Evolutionary conservation across 2,888 invertebrate genomes (phyloP).

Genomic region (Meliscaeva auricollis): DNA sequence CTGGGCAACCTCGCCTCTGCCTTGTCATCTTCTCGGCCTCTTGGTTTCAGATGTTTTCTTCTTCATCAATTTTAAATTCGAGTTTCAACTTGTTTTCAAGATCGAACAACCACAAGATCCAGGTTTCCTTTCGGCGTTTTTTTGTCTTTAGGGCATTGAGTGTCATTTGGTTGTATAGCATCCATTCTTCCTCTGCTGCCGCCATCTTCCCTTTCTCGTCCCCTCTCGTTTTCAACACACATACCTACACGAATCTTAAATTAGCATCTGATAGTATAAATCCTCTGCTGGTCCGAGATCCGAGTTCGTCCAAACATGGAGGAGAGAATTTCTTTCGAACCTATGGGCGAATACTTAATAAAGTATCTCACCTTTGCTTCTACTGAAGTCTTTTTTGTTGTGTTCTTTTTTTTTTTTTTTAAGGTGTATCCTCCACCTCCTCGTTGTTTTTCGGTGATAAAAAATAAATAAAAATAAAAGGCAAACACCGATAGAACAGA

Average conservation of each 20-base stretch:
- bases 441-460: conserved; percentile 64
- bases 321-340: conserved; percentile 25
- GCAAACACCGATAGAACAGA: conserved; percentile 22
- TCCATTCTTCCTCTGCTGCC: conserved; percentile 13
- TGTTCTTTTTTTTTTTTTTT: not conserved
- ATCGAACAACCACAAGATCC: conserved; percentile 18
- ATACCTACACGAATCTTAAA: conserved; percentile 55
- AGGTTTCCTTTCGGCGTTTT: conserved; percentile 58
- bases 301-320: not conserved
- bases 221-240: not conserved
- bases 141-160: conserved; percentile 66
- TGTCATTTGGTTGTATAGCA: conserved; percentile 68
- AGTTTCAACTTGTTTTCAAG: conserved; percentile 65
- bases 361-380: conserved; percentile 65
- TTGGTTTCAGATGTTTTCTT: conserved; percentile 4
- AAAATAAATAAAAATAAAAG: conserved; percentile 64
- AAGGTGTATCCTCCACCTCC: conserved; percentile 60
- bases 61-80: conserved; percentile 52
- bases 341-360: conserved; percentile 45
- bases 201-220: not conserved
- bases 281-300: not conserved
- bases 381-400: conserved; percentile 12
- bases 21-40: conserved; percentile 31
- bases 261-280: conserved; percentile 60
- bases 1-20: not conserved